Percentiles rank a stretch among this genome's conserved stretches.
phyloP scores from a whole-genome alignment of 2,113 vertebrate genomes.

The Pyxicephalus adspersus region DNA sequence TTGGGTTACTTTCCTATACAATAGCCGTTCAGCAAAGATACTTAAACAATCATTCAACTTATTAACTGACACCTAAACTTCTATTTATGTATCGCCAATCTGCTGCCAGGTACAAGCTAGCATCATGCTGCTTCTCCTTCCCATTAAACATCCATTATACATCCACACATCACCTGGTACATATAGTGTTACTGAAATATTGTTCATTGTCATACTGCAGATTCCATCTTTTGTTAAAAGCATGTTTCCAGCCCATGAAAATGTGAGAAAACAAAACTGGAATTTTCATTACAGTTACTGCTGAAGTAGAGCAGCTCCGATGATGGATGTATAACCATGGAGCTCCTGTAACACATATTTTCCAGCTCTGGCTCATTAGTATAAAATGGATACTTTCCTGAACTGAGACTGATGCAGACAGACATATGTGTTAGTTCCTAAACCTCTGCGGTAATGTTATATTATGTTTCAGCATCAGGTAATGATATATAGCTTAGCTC shows the following conservation, averaged over 20 bases:
- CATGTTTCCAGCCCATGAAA: background rate
- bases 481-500: no score
- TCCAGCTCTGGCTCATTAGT: conserved; percentile 4
- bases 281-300: background rate
- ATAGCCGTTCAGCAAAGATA: no score
- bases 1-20: no score
- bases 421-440: background rate
- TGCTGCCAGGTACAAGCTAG: no score
- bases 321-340: background rate
- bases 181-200: no score
- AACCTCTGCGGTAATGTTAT: background rate
- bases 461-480: background rate
- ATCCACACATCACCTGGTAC: no score
- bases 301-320: background rate
- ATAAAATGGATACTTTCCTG: conserved; percentile 3
- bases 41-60: no score
- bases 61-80: no score
- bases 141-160: no score
- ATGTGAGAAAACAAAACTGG: conserved; percentile 11
- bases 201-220: background rate
- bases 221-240: background rate
- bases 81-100: no score
- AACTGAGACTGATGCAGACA: background rate
- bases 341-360: conserved; percentile 6
- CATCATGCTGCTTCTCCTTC: no score